Evolutionary conservation across 92 coral and sea anemone genomes (phyloP).

Genomic region (Plumapathes pennacea): DNA sequence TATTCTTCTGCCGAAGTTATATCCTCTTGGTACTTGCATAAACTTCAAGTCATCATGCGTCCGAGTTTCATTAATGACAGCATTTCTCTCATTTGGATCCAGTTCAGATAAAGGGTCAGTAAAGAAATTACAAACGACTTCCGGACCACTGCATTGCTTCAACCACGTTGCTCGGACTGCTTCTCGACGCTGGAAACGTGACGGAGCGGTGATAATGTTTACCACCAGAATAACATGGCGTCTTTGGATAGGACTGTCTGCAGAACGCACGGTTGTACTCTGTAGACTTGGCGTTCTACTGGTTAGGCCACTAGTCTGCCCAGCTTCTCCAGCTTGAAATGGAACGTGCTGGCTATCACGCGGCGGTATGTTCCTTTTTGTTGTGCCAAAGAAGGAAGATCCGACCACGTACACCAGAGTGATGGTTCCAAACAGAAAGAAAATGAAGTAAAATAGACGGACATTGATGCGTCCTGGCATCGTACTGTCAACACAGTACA

Average conservation of each 20-base stretch:
- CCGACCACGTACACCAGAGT: too few relatives aligned
- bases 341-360: too few relatives aligned
- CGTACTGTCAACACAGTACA: too few relatives aligned
- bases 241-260: neutral
- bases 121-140: slow-evolving; percentile 61
- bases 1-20: slow-evolving; percentile 67
- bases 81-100: slow-evolving; percentile 31
- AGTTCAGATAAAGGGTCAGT: slow-evolving; percentile 48
- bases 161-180: slow-evolving; percentile 73
- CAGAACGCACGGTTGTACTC: too few relatives aligned
- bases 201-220: slow-evolving; percentile 69
- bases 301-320: too few relatives aligned
- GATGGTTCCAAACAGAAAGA: too few relatives aligned
- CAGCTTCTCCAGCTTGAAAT: too few relatives aligned
- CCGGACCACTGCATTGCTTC: slow-evolving; percentile 41
- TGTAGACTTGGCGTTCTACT: too few relatives aligned
- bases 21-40: slow-evolving; percentile 52
- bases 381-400: too few relatives aligned
- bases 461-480: too few relatives aligned
- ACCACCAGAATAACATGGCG: slow-evolving; percentile 42
- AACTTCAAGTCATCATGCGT: slow-evolving; percentile 48
- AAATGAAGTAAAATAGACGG: too few relatives aligned
- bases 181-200: slow-evolving; percentile 55
- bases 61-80: slow-evolving; percentile 30
- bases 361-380: too few relatives aligned